Conservation (phyloP, 2,797 vertebrate species). For the Chelon auratus region DNA sequence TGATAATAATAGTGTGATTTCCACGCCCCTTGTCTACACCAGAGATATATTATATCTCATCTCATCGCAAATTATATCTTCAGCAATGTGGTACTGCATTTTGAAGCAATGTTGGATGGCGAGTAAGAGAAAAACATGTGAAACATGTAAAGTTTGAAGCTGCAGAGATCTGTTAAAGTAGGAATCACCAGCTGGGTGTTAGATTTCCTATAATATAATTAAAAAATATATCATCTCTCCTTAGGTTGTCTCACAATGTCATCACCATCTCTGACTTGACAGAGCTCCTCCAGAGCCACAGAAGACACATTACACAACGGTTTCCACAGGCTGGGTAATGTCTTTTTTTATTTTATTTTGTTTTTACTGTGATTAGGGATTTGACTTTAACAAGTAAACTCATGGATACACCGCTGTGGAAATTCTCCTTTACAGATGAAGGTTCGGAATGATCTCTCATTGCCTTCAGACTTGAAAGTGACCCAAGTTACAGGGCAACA, state of each 20-base stretch:
- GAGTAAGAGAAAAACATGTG: neutral
- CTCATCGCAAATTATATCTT: neutral
- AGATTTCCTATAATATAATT: neutral
- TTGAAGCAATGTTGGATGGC: neutral
- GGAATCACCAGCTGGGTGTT: neutral
- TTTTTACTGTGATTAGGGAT: neutral
- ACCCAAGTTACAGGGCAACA: neutral
- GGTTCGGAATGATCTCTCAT: neutral
- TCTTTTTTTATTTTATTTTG: neutral
- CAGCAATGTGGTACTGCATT: neutral
- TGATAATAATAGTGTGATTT: neutral
- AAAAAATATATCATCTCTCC: neutral
- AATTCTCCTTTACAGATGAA: neutral
- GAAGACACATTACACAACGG: neutral
- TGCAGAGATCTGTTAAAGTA: too few relatives aligned
- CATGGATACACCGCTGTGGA: neutral
- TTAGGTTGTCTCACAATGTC: neutral
- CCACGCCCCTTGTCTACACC: neutral
- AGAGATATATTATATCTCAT: too few relatives aligned
- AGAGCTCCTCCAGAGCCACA: conserved; percentile 8
- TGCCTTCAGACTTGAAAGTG: neutral
- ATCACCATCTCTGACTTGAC: conserved; percentile 16
- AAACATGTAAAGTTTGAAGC: neutral
- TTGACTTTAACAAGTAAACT: conserved; percentile 1
- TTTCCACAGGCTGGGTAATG: conserved; percentile 6